phyloP scores from a whole-genome alignment of 2,888 invertebrate genomes.

The Dascillus cervinus region DNA sequence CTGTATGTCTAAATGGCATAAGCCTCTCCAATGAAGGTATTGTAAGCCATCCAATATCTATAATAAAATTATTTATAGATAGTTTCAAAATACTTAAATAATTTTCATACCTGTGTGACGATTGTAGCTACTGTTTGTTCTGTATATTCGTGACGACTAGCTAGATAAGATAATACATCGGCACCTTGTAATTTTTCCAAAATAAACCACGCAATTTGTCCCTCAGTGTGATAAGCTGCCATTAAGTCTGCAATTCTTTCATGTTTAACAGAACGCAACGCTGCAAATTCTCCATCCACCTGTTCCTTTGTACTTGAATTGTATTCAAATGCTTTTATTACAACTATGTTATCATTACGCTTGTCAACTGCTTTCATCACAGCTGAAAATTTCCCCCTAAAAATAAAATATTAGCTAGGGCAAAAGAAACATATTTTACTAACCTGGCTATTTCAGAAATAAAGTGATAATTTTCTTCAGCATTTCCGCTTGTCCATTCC shows the following conservation, averaged over 20 bases:
- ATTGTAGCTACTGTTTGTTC: constrained; percentile 89
- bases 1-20: constrained; percentile 82
- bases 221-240: constrained; percentile 63
- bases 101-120: constrained; percentile 58
- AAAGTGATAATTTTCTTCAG: constrained; percentile 73
- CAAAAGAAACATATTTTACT: not conserved
- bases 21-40: constrained; percentile 91
- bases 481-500: constrained; percentile 62
- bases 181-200: constrained; percentile 85
- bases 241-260: constrained; percentile 75
- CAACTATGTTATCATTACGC: constrained; percentile 64
- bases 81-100: not conserved
- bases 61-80: constrained; percentile 7
- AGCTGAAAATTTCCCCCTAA: constrained; percentile 76
- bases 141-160: constrained; percentile 81
- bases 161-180: constrained; percentile 81
- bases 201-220: constrained; percentile 63
- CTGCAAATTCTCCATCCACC: constrained; percentile 76
- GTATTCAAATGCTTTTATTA: constrained; percentile 74
- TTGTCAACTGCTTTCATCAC: constrained; percentile 78
- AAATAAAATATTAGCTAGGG: constrained; percentile 12
- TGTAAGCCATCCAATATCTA: constrained; percentile 79
- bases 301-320: constrained; percentile 56
- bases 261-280: constrained; percentile 72
- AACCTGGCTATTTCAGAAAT: constrained; percentile 71